Base-by-base conservation (phyloP, 2,113 vertebrate species). In the Gasterosteus nipponicus region DNA sequence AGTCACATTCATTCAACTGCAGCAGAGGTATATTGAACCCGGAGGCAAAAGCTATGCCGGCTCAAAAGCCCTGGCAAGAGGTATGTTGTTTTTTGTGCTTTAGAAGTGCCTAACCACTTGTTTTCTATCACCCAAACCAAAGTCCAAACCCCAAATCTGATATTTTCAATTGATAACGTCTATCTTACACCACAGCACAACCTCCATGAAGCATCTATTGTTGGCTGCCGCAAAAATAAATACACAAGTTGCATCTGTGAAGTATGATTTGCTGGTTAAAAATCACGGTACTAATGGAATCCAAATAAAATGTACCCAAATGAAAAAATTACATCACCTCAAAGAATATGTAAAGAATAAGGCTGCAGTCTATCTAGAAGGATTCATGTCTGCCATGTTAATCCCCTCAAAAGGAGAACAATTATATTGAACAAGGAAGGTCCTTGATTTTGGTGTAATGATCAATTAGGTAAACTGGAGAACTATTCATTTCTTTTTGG, bases 331-430 rank as follows among this genome's bases (percentile, higher is more conserved):
- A 68, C 22, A 77, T 82, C 14, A 41, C 11, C 16, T 67, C 75
- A 86, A 73, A 85, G 59, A 70, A 78, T 61, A 86, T 68, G 22
- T 33, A 15, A 73, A 74, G 61, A 87, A 74, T 64, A 87, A 67
- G 56, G 7, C 75, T 51, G 33, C 6, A 66, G 19, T 51, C 46
- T 49, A 84, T 49, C 22, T 60, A 72, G 82, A 72, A 73, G 49
- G 60, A 86, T 87, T 67, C 1, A 74, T 72, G 69, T 53, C 44
- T 62, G 19, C 64, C 33, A 72, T 61, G 16, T 60, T 81, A 56
- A 81, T 80, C 75, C 31, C 5, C n/a, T 67, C 41, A 54, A 70
- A 74, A 77, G 5, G 14, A 64, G 29, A 79, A 81, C 78, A 68
- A 76, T 51, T 69, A 82, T 75, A 66, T 22, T 57, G 39, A 76